A percentile compares a stretch with the other conserved stretches of the same genome.
phyloP scores from a whole-genome alignment of 2,113 vertebrate species.

The Pipa parva region DNA sequence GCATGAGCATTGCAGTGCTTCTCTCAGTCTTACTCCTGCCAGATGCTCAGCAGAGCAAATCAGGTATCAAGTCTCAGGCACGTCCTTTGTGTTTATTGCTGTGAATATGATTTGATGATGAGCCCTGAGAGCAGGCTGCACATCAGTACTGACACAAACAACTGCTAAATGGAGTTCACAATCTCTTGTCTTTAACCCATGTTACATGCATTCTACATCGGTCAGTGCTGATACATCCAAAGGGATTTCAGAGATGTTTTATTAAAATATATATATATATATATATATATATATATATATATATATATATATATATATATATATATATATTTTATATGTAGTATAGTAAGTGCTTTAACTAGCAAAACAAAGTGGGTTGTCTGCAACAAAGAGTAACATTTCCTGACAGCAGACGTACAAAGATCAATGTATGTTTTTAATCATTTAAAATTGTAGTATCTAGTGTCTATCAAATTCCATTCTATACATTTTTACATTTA shows the following conservation, averaged over 20 bases:
- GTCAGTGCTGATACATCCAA: slow-evolving; percentile 12
- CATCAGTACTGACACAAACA: slow-evolving; percentile 29
- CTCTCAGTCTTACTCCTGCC: slow-evolving; percentile 28
- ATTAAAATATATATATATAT: slow-evolving; percentile 1
- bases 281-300: too few species aligned
- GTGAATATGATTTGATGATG: slow-evolving; percentile 28
- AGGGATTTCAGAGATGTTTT: not conserved
- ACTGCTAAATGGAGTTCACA: not conserved
- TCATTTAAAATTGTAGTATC: too few species aligned
- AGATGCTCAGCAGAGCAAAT: slow-evolving; percentile 38
- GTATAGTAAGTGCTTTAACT: too few species aligned
- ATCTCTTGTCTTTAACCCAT: slow-evolving; percentile 15
- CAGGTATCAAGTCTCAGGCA: slow-evolving; percentile 25
- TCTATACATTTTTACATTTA: too few species aligned
- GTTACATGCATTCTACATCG: slow-evolving; percentile 24
- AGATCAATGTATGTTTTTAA: too few species aligned
- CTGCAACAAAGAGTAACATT: too few species aligned
- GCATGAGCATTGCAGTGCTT: slow-evolving; percentile 25
- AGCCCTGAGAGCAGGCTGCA: slow-evolving; percentile 9
- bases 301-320: too few species aligned
- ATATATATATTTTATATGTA: too few species aligned
- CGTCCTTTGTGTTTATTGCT: slow-evolving; percentile 37
- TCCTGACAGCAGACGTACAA: too few species aligned
- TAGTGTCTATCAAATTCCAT: too few species aligned
- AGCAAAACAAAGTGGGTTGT: too few species aligned